Evolutionary conservation across 2,113 vertebrate species (phyloP).

Genomic region (Cololabis saira): DNA sequence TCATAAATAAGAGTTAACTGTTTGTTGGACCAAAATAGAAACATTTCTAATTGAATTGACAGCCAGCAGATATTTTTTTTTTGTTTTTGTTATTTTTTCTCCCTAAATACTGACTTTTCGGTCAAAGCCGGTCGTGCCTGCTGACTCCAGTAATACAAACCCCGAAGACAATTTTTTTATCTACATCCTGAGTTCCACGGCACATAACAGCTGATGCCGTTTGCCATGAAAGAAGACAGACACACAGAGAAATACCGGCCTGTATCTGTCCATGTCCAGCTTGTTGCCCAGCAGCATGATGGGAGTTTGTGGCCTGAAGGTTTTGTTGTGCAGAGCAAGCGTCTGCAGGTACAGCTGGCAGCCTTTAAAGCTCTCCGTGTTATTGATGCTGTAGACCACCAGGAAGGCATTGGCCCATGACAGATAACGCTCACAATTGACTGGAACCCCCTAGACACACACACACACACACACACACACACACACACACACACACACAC

Average conservation of each 20-base stretch:
- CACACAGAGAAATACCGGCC: neutral
- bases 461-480: neutral
- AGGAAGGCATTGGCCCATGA: conserved; percentile 30
- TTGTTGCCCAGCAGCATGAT: conserved; percentile 29
- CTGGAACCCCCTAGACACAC: conserved; percentile 14
- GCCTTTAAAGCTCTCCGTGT: conserved; percentile 24
- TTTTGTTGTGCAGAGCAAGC: conserved; percentile 15
- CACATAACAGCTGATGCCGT: neutral
- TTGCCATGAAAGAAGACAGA: neutral
- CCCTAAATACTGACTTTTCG: too few relatives aligned
- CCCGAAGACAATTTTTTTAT: neutral
- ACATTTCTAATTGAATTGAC: too few relatives aligned
- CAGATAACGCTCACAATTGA: conserved; percentile 24
- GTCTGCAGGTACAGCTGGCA: conserved; percentile 24
- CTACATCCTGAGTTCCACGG: neutral
- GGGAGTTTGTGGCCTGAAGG: conserved; percentile 16
- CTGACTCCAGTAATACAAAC: neutral
- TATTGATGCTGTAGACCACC: conserved; percentile 26
- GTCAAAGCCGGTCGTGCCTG: too few relatives aligned
- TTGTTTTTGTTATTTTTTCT: too few relatives aligned
- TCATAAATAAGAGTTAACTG: too few relatives aligned
- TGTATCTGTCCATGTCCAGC: conserved; percentile 35
- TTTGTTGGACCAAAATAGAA: too few relatives aligned
- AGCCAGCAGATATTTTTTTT: too few relatives aligned
- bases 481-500: neutral